Conservation (phyloP, 35 echinoderm and acorn worm genomes). For the Diadema setosum region DNA sequence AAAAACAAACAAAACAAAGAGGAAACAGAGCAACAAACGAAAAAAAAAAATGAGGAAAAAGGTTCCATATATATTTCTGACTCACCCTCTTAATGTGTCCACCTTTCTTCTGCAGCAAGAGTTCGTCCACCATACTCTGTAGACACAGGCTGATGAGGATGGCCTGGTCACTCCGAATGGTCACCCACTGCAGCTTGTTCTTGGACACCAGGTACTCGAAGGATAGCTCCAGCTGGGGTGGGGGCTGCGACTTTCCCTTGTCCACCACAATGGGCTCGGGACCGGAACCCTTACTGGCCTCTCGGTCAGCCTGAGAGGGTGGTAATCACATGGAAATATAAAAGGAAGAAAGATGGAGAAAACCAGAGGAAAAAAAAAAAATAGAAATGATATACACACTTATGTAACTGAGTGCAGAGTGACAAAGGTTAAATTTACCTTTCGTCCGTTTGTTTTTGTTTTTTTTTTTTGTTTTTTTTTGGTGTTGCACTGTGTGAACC, state of each 20-base stretch:
- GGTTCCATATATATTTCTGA: too few species aligned
- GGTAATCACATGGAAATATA: too few species aligned
- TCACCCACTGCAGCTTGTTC: constrained; percentile 87
- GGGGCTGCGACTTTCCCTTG: background rate
- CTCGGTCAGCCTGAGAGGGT: background rate
- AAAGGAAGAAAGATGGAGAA: too few species aligned
- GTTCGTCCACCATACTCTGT: constrained; percentile 96
- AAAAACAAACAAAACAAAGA: too few species aligned
- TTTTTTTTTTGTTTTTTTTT: too few species aligned
- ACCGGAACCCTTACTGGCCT: background rate
- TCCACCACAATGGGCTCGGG: background rate
- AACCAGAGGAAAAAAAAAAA: too few species aligned
- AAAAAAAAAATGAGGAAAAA: background rate
- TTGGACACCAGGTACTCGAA: constrained; percentile 93
- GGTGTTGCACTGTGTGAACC: too few species aligned
- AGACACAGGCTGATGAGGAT: constrained; percentile 90
- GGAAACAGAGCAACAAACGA: background rate
- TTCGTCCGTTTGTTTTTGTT: too few species aligned
- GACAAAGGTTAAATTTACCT: too few species aligned
- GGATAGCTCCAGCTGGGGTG: constrained; percentile 62
- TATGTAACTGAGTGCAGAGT: too few species aligned
- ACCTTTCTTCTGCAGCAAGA: constrained; percentile 87
- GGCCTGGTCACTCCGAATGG: constrained; percentile 67
- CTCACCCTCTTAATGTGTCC: constrained; percentile 84
- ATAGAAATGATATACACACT: too few species aligned